Base-by-base conservation (phyloP, 92 coral and sea anemone species). In the Porites rus region DNA sequence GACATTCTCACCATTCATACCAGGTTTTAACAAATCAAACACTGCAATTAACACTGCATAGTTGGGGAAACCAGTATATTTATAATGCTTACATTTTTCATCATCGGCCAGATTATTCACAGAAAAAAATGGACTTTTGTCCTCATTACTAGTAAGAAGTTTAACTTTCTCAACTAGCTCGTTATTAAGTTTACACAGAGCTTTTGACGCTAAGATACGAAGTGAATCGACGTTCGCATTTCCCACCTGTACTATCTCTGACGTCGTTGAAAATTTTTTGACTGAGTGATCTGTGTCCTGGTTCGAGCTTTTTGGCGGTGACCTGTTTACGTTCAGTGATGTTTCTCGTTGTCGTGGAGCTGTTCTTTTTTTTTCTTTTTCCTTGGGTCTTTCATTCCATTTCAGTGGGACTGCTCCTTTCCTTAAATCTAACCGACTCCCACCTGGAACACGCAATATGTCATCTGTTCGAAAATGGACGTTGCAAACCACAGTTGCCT, bases 31-130 rank as follows among this genome's bases (percentile, higher is more conserved):
- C 28, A 72, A 83, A 18, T 82, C 68, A 11, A 82, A 58, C 52
- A 50, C 83, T 6, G 58, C 51, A 74, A 13, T 17, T n/a, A 88
- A 58, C 18, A 87, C 69, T 51, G 56, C 83, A 31, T 82, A 83
- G 43, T 88, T 71, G 7, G 88, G 88, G 63, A 88, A 88, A 19
- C 88, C 87, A 19, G 88, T 83, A 61, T 88, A 83, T n/a, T n/a
- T n/a, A n/a, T n/a, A n/a, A n/a, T 88, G 89, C 51, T 76, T 52
- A 68, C 89, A 25, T 25, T 25, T 25, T 25, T 25, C 28, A 25
- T 1, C 28, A 25, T 25, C 28, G 28, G 28, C 28, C 6, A 75
- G 8, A 75, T 13, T 22, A 54, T 75, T 50, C n/a, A 20, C 79
- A 75, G 79, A 75, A 58, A 75, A 75, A 75, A 75, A 12, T 75